A percentile compares a stretch with the other conserved stretches of the same genome.
Conservation (phyloP, 2,113 vertebrate genomes). For the Pelvicachromis taeniatus region DNA sequence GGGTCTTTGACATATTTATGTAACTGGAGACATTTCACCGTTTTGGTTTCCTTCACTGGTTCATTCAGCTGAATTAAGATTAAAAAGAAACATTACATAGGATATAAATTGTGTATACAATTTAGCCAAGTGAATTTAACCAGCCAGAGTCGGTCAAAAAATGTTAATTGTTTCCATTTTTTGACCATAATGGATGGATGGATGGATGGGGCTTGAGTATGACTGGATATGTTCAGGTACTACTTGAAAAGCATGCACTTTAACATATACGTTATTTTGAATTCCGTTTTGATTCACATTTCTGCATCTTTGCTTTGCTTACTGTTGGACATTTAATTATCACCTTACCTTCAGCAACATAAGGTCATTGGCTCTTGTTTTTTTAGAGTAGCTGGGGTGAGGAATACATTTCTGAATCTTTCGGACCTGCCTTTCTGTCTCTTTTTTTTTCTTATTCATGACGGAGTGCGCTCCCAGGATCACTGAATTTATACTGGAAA, state of each 20-base stretch:
- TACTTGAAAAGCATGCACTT: background rate
- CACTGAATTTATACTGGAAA: conserved; percentile 20
- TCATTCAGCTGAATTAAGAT: conserved; percentile 41
- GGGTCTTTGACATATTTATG: background rate
- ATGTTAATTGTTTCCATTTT: background rate
- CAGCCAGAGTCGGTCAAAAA: background rate
- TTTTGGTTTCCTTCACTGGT: background rate
- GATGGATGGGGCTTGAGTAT: background rate
- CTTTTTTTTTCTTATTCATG: background rate
- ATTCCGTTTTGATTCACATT: background rate
- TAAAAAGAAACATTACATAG: background rate
- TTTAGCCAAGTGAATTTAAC: background rate
- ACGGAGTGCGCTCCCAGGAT: conserved; percentile 55
- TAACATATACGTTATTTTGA: background rate
- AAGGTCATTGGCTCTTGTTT: background rate
- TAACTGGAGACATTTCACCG: conserved; percentile 8
- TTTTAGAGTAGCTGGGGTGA: conserved; percentile 31
- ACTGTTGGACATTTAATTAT: background rate
- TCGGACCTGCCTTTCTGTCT: background rate
- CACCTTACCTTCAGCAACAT: conserved; percentile 65
- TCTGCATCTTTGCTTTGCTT: background rate
- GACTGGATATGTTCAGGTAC: background rate
- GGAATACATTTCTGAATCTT: background rate
- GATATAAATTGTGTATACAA: background rate
- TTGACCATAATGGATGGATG: background rate